These are phyloP conservation scores for Trialeurodes vaporariorum DNA, from an alignment of 1,140 invertebrate species.

Conservation along the genomic window DNA sequence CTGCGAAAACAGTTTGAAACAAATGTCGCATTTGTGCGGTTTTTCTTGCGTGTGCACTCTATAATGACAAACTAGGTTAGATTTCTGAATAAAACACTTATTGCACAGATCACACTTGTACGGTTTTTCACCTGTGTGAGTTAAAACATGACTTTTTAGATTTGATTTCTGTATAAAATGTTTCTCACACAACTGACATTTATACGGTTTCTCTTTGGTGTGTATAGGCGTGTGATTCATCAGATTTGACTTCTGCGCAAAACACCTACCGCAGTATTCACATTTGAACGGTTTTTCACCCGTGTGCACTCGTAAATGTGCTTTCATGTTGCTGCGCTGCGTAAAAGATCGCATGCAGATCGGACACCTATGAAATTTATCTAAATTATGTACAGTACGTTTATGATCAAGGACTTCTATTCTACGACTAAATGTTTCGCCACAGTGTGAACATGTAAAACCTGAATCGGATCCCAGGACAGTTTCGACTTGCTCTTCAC, in stretches of 20 bases:
- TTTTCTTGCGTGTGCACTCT: slow-evolving; percentile 35
- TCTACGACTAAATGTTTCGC: background rate
- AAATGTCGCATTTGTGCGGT: slow-evolving; percentile 39
- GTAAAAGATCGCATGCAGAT: slow-evolving; percentile 37
- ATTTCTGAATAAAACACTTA: slow-evolving; percentile 24
- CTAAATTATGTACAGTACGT: background rate
- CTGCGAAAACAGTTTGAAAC: slow-evolving; percentile 32
- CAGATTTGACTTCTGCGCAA: slow-evolving; percentile 39
- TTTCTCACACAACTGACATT: slow-evolving; percentile 49
- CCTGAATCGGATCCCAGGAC: background rate
- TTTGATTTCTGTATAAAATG: slow-evolving; percentile 35
- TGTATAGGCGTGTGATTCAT: slow-evolving; percentile 38
- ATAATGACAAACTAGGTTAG: slow-evolving; percentile 23
- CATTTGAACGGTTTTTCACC: slow-evolving; percentile 48
- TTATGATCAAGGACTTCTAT: slow-evolving; percentile 4
- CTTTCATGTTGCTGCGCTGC: slow-evolving; percentile 22
- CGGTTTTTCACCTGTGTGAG: slow-evolving; percentile 49
- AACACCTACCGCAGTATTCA: slow-evolving; percentile 42
- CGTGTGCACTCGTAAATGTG: slow-evolving; percentile 36
- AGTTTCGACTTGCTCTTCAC: background rate
- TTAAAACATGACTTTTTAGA: slow-evolving; percentile 28
- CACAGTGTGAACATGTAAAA: slow-evolving; percentile 1
- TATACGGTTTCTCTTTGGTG: slow-evolving; percentile 45
- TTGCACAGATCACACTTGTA: slow-evolving; percentile 44
- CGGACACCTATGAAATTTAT: slow-evolving; percentile 31